These are phyloP conservation scores for Caenorhabditis afra DNA, from an alignment of 2,888 invertebrate species.

Conservation along the genomic window DNA sequence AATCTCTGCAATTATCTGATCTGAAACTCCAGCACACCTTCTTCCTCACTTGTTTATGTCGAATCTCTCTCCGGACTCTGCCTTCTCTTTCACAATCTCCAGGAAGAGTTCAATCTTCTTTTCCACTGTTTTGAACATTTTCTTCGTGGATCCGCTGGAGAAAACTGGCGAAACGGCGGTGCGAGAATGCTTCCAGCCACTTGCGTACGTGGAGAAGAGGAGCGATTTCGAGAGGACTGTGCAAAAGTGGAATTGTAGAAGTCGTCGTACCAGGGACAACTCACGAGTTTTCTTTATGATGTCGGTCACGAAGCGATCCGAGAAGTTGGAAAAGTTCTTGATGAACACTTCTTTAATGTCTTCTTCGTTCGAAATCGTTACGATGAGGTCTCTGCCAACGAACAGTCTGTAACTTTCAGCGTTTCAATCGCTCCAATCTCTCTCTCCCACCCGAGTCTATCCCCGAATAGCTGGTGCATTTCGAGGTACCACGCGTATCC, in stretches of 20 bases:
- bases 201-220: slow-evolving; percentile 5
- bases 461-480: slow-evolving; percentile 51
- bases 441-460: slow-evolving; percentile 29
- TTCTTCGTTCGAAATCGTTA: slow-evolving; percentile 62
- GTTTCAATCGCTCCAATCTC: no score
- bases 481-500: slow-evolving; percentile 25
- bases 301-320: slow-evolving; percentile 61
- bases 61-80: slow-evolving; percentile 38
- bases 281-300: slow-evolving; percentile 30
- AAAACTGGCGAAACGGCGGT: slow-evolving; percentile 16
- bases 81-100: slow-evolving; percentile 54
- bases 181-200: slow-evolving; percentile 29
- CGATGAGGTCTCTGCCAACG: slow-evolving; percentile 60
- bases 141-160: slow-evolving; percentile 51
- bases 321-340: slow-evolving; percentile 71
- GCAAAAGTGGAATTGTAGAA: no score
- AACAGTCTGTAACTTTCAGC: slow-evolving; percentile 49
- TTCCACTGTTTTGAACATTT: slow-evolving; percentile 47
- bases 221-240: slow-evolving; percentile 7
- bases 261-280: background rate
- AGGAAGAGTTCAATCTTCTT: slow-evolving; percentile 51
- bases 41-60: slow-evolving; percentile 68
- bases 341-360: slow-evolving; percentile 71
- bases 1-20: slow-evolving; percentile 65
- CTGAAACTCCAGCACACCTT: background rate